Percentiles rank a stretch among this genome's conserved stretches.
phyloP scores from a whole-genome alignment of 1,140 invertebrate genomes.

The Monochamus saltuarius region DNA sequence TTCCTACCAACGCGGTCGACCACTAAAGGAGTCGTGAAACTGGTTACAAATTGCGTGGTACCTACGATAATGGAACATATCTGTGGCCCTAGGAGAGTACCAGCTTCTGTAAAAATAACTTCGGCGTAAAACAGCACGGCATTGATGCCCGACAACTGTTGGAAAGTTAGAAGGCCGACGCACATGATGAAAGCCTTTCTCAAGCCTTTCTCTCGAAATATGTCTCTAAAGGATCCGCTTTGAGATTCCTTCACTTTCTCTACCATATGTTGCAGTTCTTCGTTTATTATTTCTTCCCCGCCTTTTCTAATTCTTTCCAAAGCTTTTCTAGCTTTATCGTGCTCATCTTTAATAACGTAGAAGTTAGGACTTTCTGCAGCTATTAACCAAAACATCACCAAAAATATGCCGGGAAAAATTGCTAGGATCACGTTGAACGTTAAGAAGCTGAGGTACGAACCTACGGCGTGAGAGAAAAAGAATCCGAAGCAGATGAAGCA shows the following conservation, averaged over 20 bases:
- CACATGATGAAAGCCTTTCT: conserved; percentile 69
- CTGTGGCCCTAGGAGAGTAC: conserved; percentile 57
- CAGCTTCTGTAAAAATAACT: conserved; percentile 66
- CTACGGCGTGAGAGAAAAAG: conserved; percentile 57
- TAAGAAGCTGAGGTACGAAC: conserved; percentile 59
- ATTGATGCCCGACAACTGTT: conserved; percentile 80
- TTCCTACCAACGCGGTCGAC: conserved; percentile 74
- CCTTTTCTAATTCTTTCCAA: conserved; percentile 59
- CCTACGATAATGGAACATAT: conserved; percentile 78
- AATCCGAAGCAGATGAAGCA: conserved; percentile 39
- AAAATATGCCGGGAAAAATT: conserved; percentile 54
- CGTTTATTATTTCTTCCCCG: conserved; percentile 55
- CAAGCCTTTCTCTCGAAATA: conserved; percentile 58
- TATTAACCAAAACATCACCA: conserved; percentile 53
- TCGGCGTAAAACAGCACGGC: conserved; percentile 80
- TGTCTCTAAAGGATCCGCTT: conserved; percentile 56
- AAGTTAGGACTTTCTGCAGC: conserved; percentile 77
- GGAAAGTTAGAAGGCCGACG: conserved; percentile 68
- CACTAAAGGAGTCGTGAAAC: conserved; percentile 67
- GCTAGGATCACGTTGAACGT: conserved; percentile 55
- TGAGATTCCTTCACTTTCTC: conserved; percentile 26
- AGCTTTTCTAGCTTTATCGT: conserved; percentile 61
- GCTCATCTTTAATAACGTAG: conserved; percentile 60
- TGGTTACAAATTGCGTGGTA: conserved; percentile 66
- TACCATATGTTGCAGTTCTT: conserved; percentile 34